These are phyloP conservation scores for Platycheirus rosarum DNA, from an alignment of 2,888 invertebrate species.

Conservation along the genomic window DNA sequence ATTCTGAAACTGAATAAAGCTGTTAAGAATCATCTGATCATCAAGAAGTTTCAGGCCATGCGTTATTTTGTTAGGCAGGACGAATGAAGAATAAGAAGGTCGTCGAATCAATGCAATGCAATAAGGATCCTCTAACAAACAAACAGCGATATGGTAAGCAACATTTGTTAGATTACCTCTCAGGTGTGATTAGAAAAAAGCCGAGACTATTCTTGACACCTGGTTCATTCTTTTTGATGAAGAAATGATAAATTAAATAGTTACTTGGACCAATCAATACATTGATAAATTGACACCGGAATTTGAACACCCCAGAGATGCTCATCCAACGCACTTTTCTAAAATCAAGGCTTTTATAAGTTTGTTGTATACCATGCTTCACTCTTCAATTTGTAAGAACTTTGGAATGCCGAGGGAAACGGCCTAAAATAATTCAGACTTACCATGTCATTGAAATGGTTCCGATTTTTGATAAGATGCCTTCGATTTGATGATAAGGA, in stretches of 20 bases:
- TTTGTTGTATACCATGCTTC: constrained; percentile 75
- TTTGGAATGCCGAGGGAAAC: constrained; percentile 75
- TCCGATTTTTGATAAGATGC: constrained; percentile 74
- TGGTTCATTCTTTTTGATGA: background rate
- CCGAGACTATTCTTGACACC: background rate
- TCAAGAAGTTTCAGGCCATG: background rate
- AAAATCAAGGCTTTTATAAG: constrained; percentile 77
- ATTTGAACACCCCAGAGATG: constrained; percentile 1
- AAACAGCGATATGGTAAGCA: background rate
- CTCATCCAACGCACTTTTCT: constrained; percentile 13
- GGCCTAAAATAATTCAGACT: constrained; percentile 76
- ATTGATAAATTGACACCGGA: background rate
- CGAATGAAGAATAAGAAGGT: background rate
- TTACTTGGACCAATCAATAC: constrained; percentile 5
- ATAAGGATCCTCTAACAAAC: background rate
- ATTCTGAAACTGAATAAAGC: no score
- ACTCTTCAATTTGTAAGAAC: constrained; percentile 72
- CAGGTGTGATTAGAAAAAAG: background rate
- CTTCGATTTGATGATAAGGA: constrained; percentile 58
- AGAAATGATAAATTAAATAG: background rate
- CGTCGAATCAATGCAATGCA: background rate
- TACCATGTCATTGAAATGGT: constrained; percentile 75
- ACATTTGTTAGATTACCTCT: background rate
- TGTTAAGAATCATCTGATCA: no score
- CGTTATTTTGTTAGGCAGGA: background rate